phyloP scores from a whole-genome alignment of 2,113 vertebrate species.

The Thalassoma bifasciatum region DNA sequence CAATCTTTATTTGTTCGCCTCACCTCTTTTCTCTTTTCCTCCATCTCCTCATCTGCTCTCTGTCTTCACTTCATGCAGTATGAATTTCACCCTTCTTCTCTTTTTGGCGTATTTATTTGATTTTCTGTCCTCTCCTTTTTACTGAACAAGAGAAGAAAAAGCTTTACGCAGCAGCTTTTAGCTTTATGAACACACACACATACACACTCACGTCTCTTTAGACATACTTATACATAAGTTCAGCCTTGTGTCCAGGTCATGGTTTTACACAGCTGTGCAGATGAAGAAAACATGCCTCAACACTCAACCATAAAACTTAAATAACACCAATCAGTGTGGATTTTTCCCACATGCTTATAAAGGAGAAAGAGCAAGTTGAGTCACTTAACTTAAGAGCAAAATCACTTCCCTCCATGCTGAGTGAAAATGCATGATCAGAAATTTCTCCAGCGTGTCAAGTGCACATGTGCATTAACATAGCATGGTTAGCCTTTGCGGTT shows the following conservation, averaged over 20 bases:
- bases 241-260: slow-evolving; percentile 1
- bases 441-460: slow-evolving; percentile 27
- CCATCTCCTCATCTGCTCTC: slow-evolving; percentile 22
- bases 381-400: slow-evolving; percentile 1
- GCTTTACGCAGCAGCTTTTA: slow-evolving; percentile 35
- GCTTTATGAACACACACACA: slow-evolving; percentile 7
- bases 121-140: slow-evolving; percentile 19
- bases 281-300: slow-evolving; percentile 32
- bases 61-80: neutral
- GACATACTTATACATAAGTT: slow-evolving; percentile 23
- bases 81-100: slow-evolving; percentile 9
- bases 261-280: slow-evolving; percentile 39
- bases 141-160: slow-evolving; percentile 17
- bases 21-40: slow-evolving; percentile 21
- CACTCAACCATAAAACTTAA: slow-evolving; percentile 22
- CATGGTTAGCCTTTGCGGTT: neutral
- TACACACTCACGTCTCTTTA: slow-evolving; percentile 4
- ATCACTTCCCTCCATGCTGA: slow-evolving; percentile 9
- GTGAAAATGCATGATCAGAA: slow-evolving; percentile 36
- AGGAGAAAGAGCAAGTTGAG: neutral
- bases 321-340: slow-evolving; percentile 48
- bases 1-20: slow-evolving; percentile 27
- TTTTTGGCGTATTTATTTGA: slow-evolving; percentile 17
- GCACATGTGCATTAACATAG: neutral
- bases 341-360: slow-evolving; percentile 31